Base-by-base conservation (phyloP, 2,113 vertebrate genomes). In the Carassius carassius region DNA sequence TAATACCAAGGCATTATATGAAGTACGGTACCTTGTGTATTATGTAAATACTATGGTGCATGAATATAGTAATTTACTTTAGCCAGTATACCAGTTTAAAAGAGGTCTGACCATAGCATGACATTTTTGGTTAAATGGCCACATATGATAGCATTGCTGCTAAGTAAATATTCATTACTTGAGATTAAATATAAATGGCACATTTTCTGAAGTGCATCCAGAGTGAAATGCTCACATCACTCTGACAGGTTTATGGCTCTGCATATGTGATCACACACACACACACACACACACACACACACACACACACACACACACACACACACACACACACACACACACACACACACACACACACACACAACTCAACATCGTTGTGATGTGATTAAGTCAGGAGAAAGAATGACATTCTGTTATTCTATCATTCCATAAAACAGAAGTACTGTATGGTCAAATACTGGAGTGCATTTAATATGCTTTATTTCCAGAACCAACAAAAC, bases 151-250 rank as follows among this genome's bases (percentile, higher is more conserved):
- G 82, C 82, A 85, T 87, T 86, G 86, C 86, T 90, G 90, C 86
- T 89, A 82, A 87, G 87, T 87, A 92, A 87, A 91, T 49, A 49
- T 49, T 49, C 12, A 49, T 49, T 49, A 86, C 49, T 25, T 78
- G 76, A 80, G 82, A 89, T 90, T 41, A 92, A 90, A 91, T 82
- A 90, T 91, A 86, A 76, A 93, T 90, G 41, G 37, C 12, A 49
- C 35, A 29, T 65, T 62, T 32, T 80, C 70, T 77, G 54, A 88
- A 85, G 54, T 77, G 78, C 84, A 84, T 29, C 25, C 35, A 60
- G 41, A 62, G n/a, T 17, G 23, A 29, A 78, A 51, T 21, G 21
- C 14, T 54, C 83, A 49, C 41, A 44, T 44, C 41, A 47, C 76
- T 41, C 49, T 83, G 49, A 75, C 77, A 62, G 62, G 16, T 17